Percentiles rank a stretch among this genome's conserved stretches.
Evolutionary conservation across 2,888 invertebrate genomes (phyloP).

Genomic region (Pristionchus fissidentatus): DNA sequence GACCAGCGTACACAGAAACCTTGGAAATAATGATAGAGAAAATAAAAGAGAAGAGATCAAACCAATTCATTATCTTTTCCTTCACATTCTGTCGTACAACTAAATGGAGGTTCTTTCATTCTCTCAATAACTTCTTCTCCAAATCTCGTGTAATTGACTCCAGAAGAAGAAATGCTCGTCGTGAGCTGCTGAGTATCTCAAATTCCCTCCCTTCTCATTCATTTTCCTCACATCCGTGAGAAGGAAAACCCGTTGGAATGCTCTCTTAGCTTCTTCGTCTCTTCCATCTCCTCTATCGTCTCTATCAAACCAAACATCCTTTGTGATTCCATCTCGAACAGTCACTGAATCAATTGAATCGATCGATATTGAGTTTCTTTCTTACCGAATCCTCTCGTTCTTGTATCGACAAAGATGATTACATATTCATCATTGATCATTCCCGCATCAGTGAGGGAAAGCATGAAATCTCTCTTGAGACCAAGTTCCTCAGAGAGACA

Average conservation of each 20-base stretch:
- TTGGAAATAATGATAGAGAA: neutral
- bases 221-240: slow-evolving; percentile 38
- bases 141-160: slow-evolving; percentile 57
- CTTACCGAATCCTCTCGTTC: slow-evolving; percentile 56
- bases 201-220: neutral
- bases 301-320: slow-evolving; percentile 36
- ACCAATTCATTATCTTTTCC: neutral
- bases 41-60: neutral
- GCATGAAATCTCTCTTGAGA: slow-evolving; percentile 48
- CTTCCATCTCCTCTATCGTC: slow-evolving; percentile 12
- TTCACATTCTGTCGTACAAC: slow-evolving; percentile 55
- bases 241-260: slow-evolving; percentile 29
- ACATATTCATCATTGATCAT: slow-evolving; percentile 68
- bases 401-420: slow-evolving; percentile 63
- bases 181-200: neutral
- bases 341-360: neutral
- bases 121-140: slow-evolving; percentile 60
- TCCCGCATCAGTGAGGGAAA: slow-evolving; percentile 58
- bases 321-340: neutral
- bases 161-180: neutral
- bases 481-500: slow-evolving; percentile 54
- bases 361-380: neutral
- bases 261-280: slow-evolving; percentile 19
- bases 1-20: slow-evolving; percentile 55
- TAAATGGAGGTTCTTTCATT: slow-evolving; percentile 61